Base-by-base conservation (phyloP, 2,888 invertebrate species). In the Harpalus rubripes region DNA sequence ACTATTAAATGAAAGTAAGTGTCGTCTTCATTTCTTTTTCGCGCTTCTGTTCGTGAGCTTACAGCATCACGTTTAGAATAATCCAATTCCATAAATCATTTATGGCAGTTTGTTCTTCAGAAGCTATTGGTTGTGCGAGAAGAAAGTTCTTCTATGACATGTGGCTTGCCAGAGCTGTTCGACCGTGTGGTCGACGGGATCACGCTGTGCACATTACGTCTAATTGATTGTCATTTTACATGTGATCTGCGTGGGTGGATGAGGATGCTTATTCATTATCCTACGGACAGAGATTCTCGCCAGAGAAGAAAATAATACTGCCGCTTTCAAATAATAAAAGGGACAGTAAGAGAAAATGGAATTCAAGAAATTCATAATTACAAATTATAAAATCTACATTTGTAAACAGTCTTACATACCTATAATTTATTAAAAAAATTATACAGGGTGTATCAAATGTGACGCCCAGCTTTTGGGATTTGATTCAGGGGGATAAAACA, bases 211-310 rank as follows among this genome's bases (percentile, higher is more conserved):
- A 58, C 83, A 83, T 83, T 84, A 84, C 61, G 78, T 78, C 84
- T 84, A 84, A 84, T 84, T 84, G 84, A 84, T 84, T 72, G 78
- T 84, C 78, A 78, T 78, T 84, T 84, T 84, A 84, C 84, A 84
- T 84, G 76, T 78, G 78, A 84, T 84, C 84, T 56, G 65, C 84
- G 84, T 84, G 56, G 84, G 84, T 59, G 84, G 78, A 84, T 52
- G 10, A 52, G 32, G 10, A 10, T 52, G 44, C 44, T 12, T 52
- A 52, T 32, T 32, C 32, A 32, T 32, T 32, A 32, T 32, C 5
- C 32, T 32, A 32, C 32, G 32, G 32, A 32, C 44, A 52, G 44
- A 32, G 32, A 32, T 52, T 52, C 44, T 10, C 12, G 2, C 44
- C 44, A 8, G 44, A 52, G 44, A 52, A 12, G 44, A 52, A 52